phyloP scores from a whole-genome alignment of 2,797 vertebrate genomes.

The Scolopax bukidnonensis region DNA sequence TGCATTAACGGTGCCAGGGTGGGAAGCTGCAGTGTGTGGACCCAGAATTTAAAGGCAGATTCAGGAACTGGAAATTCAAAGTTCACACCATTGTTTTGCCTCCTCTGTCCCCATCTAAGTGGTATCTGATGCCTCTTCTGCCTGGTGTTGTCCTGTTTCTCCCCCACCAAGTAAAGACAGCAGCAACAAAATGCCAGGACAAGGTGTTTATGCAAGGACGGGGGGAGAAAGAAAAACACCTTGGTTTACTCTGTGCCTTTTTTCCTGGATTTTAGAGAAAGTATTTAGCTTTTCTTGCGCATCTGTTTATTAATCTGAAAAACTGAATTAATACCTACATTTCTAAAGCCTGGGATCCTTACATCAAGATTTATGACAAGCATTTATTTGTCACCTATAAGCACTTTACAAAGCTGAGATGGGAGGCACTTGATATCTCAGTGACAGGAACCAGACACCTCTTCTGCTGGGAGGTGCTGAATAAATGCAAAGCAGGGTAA shows the following conservation, averaged over 20 bases:
- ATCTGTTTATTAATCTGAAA: neutral
- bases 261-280: neutral
- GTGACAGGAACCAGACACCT: neutral
- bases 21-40: neutral
- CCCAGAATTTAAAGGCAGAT: neutral
- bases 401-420: neutral
- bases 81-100: neutral
- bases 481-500: neutral
- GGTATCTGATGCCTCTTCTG: neutral
- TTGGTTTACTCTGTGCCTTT: neutral
- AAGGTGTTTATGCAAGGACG: neutral
- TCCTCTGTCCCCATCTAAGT: neutral
- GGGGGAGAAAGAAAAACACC: neutral
- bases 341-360: neutral
- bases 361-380: neutral
- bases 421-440: neutral
- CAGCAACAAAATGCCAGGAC: neutral
- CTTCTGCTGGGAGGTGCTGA: neutral
- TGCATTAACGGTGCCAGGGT: rapidly evolving
- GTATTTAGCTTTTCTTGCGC: neutral
- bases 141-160: neutral
- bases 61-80: neutral
- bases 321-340: neutral
- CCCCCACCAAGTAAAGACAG: neutral
- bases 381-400: neutral